Base-by-base conservation (phyloP, 2,888 invertebrate species). In the Augochlorella aurata region DNA sequence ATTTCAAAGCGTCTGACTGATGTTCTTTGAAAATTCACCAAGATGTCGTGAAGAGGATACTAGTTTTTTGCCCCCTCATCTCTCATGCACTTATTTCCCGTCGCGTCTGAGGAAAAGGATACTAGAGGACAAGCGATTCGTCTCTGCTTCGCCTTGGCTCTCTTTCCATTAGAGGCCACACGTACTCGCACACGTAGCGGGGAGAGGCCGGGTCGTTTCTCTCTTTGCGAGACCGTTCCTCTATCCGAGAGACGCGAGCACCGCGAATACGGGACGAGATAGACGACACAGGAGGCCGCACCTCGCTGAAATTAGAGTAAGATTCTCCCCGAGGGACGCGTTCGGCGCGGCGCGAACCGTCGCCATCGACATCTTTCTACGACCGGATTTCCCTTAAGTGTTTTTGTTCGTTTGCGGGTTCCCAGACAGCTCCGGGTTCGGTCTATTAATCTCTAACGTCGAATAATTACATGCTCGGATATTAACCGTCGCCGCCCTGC, bases 301-400 rank as follows among this genome's bases (percentile, higher is more conserved):
- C 77, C 77, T 81, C 70, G 81, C 70, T 81, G 84, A 83, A 86
- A 87, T 85, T 85, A 82, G 85, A 85, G 84, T 78, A 83, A 72
- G 61, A 75, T 63, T 67, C 77, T 77, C 49, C 61, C 65, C 74
- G 18, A 49, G 77, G 68, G 49, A 16, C 14, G 72, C 66, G 29
- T 63, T 73, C 38, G 38, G 5, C 38, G 38, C 38, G 38, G 38
- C 38, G 38, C 38, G 38, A 38, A 38, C 38, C 38, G 38, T 75
- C 77, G 68, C 71, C 77, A 68, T 77, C 81, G 78, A 75, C 72
- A 21, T 81, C 67, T 65, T 63, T 69, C 49, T 47, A 74, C 65
- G 7, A 61, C 61, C 75, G 69, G 77, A 77, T 77, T 74, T 77
- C 74, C 80, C 73, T 61, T 61, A 18, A 24, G 66, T 67, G 77